phyloP scores from a whole-genome alignment of 2,797 vertebrate species.

The Carapus acus region DNA sequence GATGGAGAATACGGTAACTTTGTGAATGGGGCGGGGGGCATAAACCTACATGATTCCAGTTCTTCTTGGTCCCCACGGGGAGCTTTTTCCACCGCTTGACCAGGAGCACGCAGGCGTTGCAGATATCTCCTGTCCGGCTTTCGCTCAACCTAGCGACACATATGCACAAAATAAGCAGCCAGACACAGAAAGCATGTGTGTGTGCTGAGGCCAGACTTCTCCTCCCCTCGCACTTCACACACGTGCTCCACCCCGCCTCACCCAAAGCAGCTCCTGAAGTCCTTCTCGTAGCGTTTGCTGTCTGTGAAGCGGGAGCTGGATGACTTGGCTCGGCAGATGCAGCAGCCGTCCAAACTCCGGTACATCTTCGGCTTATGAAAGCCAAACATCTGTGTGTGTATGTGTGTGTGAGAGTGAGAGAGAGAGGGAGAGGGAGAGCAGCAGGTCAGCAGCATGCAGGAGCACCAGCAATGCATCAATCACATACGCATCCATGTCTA shows the following conservation, averaged over 20 bases:
- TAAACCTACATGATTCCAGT: conserved; percentile 92
- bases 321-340: conserved; percentile 98
- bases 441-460: too few relatives aligned
- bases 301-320: conserved; percentile 99
- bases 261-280: conserved; percentile 80
- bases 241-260: conserved; percentile 53
- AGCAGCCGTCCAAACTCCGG: conserved; percentile 96
- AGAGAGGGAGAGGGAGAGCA: too few relatives aligned
- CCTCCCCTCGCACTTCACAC: background rate
- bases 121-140: conserved; percentile 93
- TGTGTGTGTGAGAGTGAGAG: too few relatives aligned
- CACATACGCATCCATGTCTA: too few relatives aligned
- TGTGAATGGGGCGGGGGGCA: too few relatives aligned
- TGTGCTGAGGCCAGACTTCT: too few relatives aligned
- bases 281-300: conserved; percentile 96
- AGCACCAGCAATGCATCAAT: too few relatives aligned
- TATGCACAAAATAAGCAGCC: background rate
- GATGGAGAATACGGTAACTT: too few relatives aligned
- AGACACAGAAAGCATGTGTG: too few relatives aligned
- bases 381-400: conserved; percentile 95
- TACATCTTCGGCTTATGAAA: conserved; percentile 99
- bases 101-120: conserved; percentile 95
- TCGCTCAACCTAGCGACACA: conserved; percentile 93
- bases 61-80: conserved; percentile 96
- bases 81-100: conserved; percentile 99